Base-by-base conservation (phyloP, 1,140 invertebrate species). In the Bombus polaris region DNA sequence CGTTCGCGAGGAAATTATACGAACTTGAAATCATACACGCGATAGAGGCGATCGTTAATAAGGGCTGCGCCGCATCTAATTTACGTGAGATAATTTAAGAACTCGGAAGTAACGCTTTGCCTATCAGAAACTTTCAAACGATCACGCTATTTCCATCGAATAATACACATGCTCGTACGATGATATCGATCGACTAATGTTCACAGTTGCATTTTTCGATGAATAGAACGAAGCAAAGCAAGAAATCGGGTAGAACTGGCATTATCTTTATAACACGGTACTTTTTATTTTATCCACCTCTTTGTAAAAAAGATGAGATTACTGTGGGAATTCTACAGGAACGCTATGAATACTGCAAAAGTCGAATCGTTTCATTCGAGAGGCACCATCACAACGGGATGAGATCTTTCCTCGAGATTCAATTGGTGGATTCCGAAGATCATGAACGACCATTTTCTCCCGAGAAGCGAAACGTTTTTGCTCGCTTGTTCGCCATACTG, bases 391-490 rank as follows among this genome's bases (percentile, higher is more conserved):
- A 25, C 53, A 66, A 81, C 70, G 76, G 80, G 15, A 59, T 25
- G 53, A 70, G 59, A 47, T 65, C 68, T 53, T 57, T 71, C 77
- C 81, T 39, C 32, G 85, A 25, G 47, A 83, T 89, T 90, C 73
- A 81, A 91, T 91, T 89, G 70, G 76, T 65, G 81, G 68, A 78
- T 83, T 68, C 68, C 71, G 57, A 44, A 71, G 44, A 65, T 82
- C 37, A 62, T 62, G 37, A 88, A 81, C 83, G 70, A 76, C 82
- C 80, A 90, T 90, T 90, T 85, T 89, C 85, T 82, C 39, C n/a
- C 62, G 28, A 37, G 44, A 35, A 81, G n/a, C 68, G 32, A 39
- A 65, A 65, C 12, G 65, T 76, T 88, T 88, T 88, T 88, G 83
- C 74, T n/a, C 32, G 28, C 32, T 1, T 65, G 44, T 0, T 53